Base-by-base conservation (phyloP, 1,140 invertebrate genomes). In the Spodoptera frugiperda region DNA sequence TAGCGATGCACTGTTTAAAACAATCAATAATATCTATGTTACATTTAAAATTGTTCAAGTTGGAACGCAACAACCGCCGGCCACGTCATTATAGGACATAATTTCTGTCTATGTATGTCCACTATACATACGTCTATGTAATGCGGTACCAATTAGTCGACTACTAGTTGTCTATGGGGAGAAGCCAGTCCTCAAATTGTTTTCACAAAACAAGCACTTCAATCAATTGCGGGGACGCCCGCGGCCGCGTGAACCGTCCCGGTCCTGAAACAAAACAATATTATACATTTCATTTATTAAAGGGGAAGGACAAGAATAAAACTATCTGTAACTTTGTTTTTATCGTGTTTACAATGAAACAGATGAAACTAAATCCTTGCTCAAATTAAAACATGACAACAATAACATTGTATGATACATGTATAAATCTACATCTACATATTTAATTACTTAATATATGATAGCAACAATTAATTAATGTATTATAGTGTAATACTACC, bases 1-100 rank as follows among this genome's bases (percentile, higher is more conserved):
- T 90, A 87, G 84, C 85, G 84, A 91, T 91, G 90, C 91, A 94
- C 92, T 92, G 91, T 94, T 93, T 90, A 91, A 93, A 92, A 92
- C 87, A 90, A 91, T 89, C 84, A 85, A 88, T 91, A 91, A 82
- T 88, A 86, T 91, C 89, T 91, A 79, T 79, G 87, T 87, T 88
- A 87, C 76, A 84, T 90, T 39, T 84, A 85, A 81, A 88, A 91
- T 84, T 91, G 90, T 93, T 90, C 91, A 86, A 87, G 84, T 89
- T 89, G 79, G 73, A 81, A 88, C 84, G 85, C 85, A 85, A 88
- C 84, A 72, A 75, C 70, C 80, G 78, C 78, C 77, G 71, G 79
- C 81, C 83, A 79, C 84, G 81, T 82, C 59, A 46, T 57, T 65
- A 9, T 71, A 79, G 83, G 84, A 85, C 75, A 75, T 82, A 83